These are phyloP conservation scores for Lophius americanus DNA, from an alignment of 2,797 vertebrate genomes.

Conservation along the genomic window DNA sequence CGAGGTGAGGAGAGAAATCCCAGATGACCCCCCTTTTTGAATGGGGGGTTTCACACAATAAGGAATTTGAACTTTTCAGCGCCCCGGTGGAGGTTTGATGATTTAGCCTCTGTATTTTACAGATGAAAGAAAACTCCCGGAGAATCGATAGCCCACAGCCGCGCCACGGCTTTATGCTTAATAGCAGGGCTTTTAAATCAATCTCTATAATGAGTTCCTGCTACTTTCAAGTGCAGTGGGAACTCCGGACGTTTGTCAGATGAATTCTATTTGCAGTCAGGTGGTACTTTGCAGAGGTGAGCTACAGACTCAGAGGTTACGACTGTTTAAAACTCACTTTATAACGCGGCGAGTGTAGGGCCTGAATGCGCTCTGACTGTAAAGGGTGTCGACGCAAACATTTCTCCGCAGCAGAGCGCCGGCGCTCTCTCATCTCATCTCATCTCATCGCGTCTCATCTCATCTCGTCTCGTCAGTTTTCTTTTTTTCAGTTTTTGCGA, in stretches of 20 bases:
- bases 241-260: constrained; percentile 75
- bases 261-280: constrained; percentile 73
- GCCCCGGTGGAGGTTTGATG: constrained; percentile 69
- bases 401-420: constrained; percentile 36
- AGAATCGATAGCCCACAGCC: constrained; percentile 75
- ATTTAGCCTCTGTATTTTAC: constrained; percentile 70
- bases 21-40: constrained; percentile 11
- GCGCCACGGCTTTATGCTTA: constrained; percentile 79
- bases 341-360: constrained; percentile 18
- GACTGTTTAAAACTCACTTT: constrained; percentile 53
- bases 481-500: constrained; percentile 21
- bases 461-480: constrained; percentile 3
- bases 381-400: constrained; percentile 45
- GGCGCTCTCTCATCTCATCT: constrained; percentile 29
- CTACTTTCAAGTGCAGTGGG: constrained; percentile 76
- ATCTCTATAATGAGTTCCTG: constrained; percentile 81
- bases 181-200: constrained; percentile 81
- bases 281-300: constrained; percentile 53
- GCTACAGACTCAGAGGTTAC: constrained; percentile 42
- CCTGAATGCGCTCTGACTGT: constrained; percentile 29
- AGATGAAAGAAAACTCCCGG: constrained; percentile 78
- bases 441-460: no score
- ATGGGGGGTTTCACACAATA: constrained; percentile 20
- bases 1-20: constrained; percentile 83
- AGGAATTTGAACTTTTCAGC: constrained; percentile 47